A percentile compares a stretch with the other conserved stretches of the same genome.
Evolutionary conservation across 2,113 vertebrate species (phyloP).

Genomic region (Bujurquina vittata): DNA sequence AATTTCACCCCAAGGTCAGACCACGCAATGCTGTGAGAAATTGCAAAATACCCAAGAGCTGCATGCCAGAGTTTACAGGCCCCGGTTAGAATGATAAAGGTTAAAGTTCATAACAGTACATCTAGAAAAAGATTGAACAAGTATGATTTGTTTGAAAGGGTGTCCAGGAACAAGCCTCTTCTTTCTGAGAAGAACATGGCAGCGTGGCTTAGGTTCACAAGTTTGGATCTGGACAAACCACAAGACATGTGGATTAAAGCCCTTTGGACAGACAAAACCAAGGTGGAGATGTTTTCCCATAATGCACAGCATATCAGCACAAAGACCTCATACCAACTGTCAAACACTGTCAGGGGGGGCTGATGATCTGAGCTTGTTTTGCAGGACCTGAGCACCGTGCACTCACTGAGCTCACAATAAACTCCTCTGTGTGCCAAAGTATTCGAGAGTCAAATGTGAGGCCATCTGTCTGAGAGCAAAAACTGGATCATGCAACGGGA

Average conservation of each 20-base stretch:
- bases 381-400: not conserved
- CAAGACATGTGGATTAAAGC: not conserved
- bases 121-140: not conserved
- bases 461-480: not conserved
- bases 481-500: not conserved
- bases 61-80: not conserved
- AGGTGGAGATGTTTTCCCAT: not conserved
- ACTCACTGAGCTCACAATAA: not conserved
- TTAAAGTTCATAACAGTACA: not conserved
- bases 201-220: not conserved
- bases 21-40: not conserved
- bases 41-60: not conserved
- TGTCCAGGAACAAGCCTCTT: not conserved
- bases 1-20: not conserved
- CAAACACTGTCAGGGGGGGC: not conserved
- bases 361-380: not conserved
- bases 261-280: not conserved
- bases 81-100: not conserved
- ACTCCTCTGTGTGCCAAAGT: not conserved
- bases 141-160: not conserved
- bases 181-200: not conserved
- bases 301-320: not conserved
- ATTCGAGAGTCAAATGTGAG: not conserved
- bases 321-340: not conserved
- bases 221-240: accelerated